A percentile compares a stretch with the other conserved stretches of the same genome.
Conservation (phyloP, 2,797 vertebrate species). For the Monodelphis domestica region DNA sequence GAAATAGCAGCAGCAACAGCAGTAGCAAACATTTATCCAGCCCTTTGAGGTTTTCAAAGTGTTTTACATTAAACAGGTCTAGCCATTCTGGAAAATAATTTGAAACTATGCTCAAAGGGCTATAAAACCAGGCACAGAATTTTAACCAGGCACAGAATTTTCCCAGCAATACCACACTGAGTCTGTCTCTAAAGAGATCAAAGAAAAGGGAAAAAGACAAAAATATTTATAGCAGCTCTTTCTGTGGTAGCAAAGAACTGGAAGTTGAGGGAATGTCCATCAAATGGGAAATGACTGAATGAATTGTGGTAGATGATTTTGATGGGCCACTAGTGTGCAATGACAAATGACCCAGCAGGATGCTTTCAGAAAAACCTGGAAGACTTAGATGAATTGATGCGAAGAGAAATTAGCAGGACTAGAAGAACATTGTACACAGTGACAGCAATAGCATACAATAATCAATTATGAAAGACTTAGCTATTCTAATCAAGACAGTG, state of each 20-base stretch:
- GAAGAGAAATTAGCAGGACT: neutral
- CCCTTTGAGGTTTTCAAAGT: neutral
- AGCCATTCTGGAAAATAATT: neutral
- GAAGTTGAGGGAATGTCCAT: neutral
- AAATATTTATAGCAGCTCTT: neutral
- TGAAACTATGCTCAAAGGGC: neutral
- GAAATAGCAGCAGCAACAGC: too few relatives aligned
- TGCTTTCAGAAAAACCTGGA: neutral
- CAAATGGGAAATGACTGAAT: neutral
- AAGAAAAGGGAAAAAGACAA: neutral
- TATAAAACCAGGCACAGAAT: neutral
- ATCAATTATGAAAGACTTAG: neutral
- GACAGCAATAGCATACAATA: neutral
- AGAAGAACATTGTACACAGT: neutral
- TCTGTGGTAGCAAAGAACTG: neutral
- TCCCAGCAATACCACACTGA: neutral
- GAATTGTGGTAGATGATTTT: neutral
- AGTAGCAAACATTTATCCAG: neutral
- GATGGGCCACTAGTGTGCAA: neutral
- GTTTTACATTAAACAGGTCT: neutral
- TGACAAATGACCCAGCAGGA: neutral
- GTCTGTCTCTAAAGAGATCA: neutral
- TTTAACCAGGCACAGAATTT: neutral
- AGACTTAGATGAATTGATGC: neutral
- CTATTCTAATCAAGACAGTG: neutral